phyloP scores from a whole-genome alignment of 2,888 invertebrate species.

The Melieria crassipennis region DNA sequence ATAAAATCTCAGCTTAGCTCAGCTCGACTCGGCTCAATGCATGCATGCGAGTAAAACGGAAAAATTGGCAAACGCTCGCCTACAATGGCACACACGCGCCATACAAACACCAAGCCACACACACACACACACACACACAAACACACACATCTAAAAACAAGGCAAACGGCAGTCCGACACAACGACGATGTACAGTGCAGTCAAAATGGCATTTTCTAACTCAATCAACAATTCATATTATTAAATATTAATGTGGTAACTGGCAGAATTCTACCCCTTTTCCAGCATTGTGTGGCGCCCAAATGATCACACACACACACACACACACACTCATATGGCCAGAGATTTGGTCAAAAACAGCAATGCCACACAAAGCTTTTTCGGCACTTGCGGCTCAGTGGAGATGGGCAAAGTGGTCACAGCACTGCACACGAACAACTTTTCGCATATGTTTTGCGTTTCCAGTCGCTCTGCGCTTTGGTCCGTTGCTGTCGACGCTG shows the following conservation, averaged over 20 bases:
- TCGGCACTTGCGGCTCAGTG: not conserved
- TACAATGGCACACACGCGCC: conserved; percentile 13
- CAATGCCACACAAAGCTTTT: not conserved
- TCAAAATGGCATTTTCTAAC: conserved; percentile 23
- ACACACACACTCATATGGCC: not conserved
- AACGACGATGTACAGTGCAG: not conserved
- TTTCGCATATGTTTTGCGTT: not conserved
- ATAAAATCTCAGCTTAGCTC: conserved; percentile 55
- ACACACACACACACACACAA: not conserved
- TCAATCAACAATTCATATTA: conserved; percentile 58
- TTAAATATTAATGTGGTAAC: conserved; percentile 61
- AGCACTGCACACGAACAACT: conserved; percentile 1
- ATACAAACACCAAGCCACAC: conserved; percentile 6
- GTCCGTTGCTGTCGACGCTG: too few relatives aligned
- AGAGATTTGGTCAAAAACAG: not conserved
- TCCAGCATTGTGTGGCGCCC: not conserved
- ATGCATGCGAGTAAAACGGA: conserved; percentile 26
- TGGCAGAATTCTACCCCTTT: conserved; percentile 53
- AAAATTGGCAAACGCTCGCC: not conserved
- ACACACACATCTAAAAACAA: too few relatives aligned
- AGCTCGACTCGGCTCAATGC: conserved; percentile 25
- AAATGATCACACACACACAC: conserved; percentile 1
- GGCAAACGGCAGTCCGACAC: not conserved
- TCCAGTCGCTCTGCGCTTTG: too few relatives aligned
- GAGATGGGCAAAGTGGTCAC: not conserved